A percentile compares a stretch with the other conserved stretches of the same genome.
These are phyloP conservation scores for Porites lobata DNA, from an alignment of 92 coral and sea anemone genomes.

Conservation along the genomic window DNA sequence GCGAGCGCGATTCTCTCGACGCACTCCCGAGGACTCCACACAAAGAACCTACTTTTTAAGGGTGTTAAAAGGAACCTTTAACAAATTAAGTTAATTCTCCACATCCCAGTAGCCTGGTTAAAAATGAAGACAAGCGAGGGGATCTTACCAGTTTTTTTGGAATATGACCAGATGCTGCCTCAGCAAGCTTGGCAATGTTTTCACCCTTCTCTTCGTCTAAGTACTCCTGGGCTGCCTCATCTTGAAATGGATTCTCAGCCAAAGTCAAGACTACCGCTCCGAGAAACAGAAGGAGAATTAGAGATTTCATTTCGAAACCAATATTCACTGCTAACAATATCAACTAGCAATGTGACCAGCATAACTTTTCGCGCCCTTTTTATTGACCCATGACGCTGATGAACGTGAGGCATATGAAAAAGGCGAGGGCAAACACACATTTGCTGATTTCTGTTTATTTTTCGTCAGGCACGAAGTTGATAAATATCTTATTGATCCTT, in stretches of 20 bases:
- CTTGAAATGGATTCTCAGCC: neutral
- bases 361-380: neutral
- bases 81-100: no score
- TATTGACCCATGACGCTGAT: neutral
- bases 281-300: neutral
- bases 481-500: neutral
- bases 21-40: no score
- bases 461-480: neutral
- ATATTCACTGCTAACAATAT: neutral
- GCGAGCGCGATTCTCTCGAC: no score
- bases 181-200: neutral
- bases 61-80: no score
- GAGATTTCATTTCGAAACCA: constrained; percentile 1
- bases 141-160: no score
- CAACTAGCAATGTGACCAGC: neutral
- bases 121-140: no score
- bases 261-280: neutral
- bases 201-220: neutral
- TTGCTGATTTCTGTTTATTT: neutral
- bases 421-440: neutral
- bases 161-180: neutral
- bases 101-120: no score
- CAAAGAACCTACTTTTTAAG: no score
- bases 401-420: neutral
- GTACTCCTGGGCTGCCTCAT: neutral